These are phyloP conservation scores for Acanthosoma haemorrhoidale DNA, from an alignment of 2,888 invertebrate genomes.

Conservation along the genomic window DNA sequence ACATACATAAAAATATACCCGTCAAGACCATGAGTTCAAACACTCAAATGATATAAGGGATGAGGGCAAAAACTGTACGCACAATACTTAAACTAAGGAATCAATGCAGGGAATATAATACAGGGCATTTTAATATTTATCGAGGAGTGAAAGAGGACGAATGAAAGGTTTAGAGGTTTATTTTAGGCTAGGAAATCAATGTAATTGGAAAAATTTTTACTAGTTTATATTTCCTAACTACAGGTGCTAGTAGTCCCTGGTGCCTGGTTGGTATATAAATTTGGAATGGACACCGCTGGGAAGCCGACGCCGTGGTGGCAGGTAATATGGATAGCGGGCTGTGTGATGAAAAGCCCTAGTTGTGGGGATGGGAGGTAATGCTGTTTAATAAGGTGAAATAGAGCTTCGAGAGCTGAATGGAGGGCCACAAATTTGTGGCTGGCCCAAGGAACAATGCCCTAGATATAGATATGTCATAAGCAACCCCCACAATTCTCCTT, in stretches of 20 bases:
- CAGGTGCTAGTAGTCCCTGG: neutral
- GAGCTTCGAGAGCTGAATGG: slow-evolving; percentile 8
- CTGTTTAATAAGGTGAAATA: slow-evolving; percentile 26
- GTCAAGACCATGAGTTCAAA: too few relatives aligned
- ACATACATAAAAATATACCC: too few relatives aligned
- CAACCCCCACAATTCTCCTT: slow-evolving; percentile 13
- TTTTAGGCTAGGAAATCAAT: too few relatives aligned
- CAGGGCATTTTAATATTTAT: too few relatives aligned
- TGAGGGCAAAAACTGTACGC: too few relatives aligned
- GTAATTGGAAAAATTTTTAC: too few relatives aligned
- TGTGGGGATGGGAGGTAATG: slow-evolving; percentile 3
- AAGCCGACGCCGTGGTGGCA: neutral
- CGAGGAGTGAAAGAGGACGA: too few relatives aligned
- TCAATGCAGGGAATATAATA: too few relatives aligned
- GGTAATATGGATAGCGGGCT: neutral
- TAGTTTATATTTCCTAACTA: too few relatives aligned
- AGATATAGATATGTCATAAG: slow-evolving; percentile 27
- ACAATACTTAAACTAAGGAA: too few relatives aligned
- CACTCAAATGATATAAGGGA: too few relatives aligned
- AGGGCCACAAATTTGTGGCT: slow-evolving; percentile 21
- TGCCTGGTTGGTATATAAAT: neutral
- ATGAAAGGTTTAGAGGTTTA: too few relatives aligned
- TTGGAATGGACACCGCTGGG: neutral
- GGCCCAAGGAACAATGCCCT: slow-evolving; percentile 18
- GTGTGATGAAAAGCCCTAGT: slow-evolving; percentile 13